Evolutionary conservation across 2,797 vertebrate species (phyloP).

Genomic region (Neomorphus geoffroyi): DNA sequence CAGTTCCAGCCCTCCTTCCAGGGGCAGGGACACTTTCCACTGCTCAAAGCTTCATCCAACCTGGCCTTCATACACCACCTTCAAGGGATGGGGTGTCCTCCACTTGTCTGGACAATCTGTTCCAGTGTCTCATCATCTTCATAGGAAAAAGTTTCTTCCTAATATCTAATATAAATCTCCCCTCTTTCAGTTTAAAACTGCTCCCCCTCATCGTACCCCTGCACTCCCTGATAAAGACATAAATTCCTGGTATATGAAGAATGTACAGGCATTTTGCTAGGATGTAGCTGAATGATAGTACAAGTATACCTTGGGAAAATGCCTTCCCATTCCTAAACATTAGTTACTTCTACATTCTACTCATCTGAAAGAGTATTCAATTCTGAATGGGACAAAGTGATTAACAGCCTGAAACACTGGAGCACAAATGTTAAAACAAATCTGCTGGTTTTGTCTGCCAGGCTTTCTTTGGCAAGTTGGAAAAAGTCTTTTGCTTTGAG

Average conservation of each 20-base stretch:
- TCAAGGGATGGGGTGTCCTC: too few species aligned
- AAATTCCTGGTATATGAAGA: not conserved
- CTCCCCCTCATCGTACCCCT: too few species aligned
- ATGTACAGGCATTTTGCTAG: not conserved
- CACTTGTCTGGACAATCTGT: too few species aligned
- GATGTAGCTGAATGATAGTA: not conserved
- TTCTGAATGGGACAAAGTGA: not conserved
- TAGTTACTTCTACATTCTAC: not conserved
- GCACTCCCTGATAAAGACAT: too few species aligned
- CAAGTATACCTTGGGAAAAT: not conserved
- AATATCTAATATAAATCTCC: too few species aligned
- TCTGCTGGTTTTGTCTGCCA: not conserved
- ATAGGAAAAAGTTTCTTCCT: too few species aligned
- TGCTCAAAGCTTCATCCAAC: too few species aligned
- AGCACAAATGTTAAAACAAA: not conserved
- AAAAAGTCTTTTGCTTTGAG: constrained; percentile 7
- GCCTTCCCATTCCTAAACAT: not conserved
- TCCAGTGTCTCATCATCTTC: too few species aligned
- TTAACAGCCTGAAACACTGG: not conserved
- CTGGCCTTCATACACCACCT: too few species aligned
- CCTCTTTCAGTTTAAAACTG: too few species aligned
- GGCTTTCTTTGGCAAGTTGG: not conserved
- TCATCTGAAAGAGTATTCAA: not conserved
- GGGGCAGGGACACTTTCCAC: too few species aligned
- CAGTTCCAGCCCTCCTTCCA: too few species aligned